These are phyloP conservation scores for Scolopax rusticola DNA, from an alignment of 2,797 vertebrate genomes.

Conservation along the genomic window DNA sequence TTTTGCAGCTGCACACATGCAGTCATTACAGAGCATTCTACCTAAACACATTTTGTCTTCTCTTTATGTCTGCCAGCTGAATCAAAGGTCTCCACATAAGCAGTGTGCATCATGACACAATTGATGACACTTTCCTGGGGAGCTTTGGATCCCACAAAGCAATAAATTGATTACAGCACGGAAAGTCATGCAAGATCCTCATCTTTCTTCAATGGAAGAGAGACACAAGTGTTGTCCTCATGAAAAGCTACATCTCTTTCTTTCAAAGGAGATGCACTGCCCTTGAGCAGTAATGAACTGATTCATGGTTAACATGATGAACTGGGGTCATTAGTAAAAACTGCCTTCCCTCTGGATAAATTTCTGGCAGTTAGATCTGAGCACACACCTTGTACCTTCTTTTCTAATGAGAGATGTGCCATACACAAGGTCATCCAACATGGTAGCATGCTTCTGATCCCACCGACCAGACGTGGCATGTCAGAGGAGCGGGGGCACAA, in stretches of 20 bases:
- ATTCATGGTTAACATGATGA: background rate
- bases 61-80: slow-evolving; percentile 47
- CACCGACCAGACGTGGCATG: background rate
- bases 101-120: slow-evolving; percentile 32
- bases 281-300: background rate
- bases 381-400: background rate
- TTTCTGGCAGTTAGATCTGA: background rate
- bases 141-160: slow-evolving; percentile 36
- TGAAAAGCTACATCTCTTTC: background rate
- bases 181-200: slow-evolving; percentile 15
- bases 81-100: slow-evolving; percentile 47
- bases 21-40: slow-evolving; percentile 50
- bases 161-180: slow-evolving; percentile 37
- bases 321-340: background rate
- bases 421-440: background rate
- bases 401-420: background rate
- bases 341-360: background rate
- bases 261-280: background rate
- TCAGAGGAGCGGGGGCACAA: too few species aligned
- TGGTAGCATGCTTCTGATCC: background rate
- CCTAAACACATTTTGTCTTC: slow-evolving; percentile 15
- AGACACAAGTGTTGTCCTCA: slow-evolving; percentile 4
- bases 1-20: slow-evolving; percentile 61
- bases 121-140: slow-evolving; percentile 13
- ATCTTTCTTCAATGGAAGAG: background rate